A percentile compares a stretch with the other conserved stretches of the same genome.
Conservation (phyloP, 2,113 vertebrate species). For the Columbina picui region DNA sequence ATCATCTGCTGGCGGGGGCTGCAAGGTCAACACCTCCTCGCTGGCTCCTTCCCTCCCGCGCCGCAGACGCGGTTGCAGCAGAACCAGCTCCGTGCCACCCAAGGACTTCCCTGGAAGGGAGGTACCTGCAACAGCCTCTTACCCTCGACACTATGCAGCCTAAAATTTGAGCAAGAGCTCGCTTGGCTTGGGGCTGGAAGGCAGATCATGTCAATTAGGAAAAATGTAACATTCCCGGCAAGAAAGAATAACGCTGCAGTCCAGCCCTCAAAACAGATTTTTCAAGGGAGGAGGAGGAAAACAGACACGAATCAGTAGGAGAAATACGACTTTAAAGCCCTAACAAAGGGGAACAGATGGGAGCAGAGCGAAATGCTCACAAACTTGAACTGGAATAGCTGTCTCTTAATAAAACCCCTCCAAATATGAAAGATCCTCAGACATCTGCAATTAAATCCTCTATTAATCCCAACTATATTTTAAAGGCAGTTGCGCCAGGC, state of each 20-base stretch:
- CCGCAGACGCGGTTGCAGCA: accelerated
- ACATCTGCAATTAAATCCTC: constrained; percentile 42
- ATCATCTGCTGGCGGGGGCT: neutral
- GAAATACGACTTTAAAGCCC: constrained; percentile 34
- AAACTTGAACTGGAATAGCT: constrained; percentile 39
- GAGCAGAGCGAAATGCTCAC: neutral
- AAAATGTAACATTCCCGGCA: neutral
- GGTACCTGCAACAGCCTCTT: neutral
- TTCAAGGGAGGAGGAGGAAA: neutral
- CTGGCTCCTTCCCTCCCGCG: neutral
- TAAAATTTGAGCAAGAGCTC: neutral
- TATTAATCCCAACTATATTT: constrained; percentile 47
- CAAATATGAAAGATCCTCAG: constrained; percentile 38
- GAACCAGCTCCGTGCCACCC: neutral
- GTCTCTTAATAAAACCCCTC: constrained; percentile 27
- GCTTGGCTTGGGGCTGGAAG: neutral
- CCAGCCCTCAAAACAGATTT: neutral
- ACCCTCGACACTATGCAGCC: neutral
- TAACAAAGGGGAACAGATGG: constrained; percentile 25
- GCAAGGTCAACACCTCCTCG: neutral
- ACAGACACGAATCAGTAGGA: constrained; percentile 9
- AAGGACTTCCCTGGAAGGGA: neutral
- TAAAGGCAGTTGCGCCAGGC: constrained; percentile 24
- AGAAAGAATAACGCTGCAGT: neutral
- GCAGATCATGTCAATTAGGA: neutral